phyloP scores from a whole-genome alignment of 2,797 vertebrate genomes.

The Sebastes trivittatus region DNA sequence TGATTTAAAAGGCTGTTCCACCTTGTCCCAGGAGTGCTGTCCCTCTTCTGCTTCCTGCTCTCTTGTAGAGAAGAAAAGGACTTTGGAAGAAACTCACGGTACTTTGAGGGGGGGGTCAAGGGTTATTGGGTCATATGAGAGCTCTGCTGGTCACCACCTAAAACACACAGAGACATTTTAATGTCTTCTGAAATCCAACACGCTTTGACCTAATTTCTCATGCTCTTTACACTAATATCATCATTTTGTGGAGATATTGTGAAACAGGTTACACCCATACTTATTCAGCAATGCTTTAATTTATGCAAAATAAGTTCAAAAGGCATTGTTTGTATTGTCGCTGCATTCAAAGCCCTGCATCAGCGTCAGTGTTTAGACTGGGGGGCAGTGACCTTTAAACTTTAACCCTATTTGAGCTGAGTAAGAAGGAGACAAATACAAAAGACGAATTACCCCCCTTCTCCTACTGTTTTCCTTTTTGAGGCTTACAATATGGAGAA shows the following conservation, averaged over 20 bases:
- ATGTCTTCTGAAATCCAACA: conserved; percentile 5
- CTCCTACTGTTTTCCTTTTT: conserved; percentile 60
- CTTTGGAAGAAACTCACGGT: conserved; percentile 18
- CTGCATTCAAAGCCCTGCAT: conserved; percentile 19
- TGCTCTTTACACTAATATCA: neutral
- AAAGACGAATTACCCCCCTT: conserved; percentile 11
- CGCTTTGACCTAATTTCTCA: conserved; percentile 23
- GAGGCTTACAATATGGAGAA: conserved; percentile 42
- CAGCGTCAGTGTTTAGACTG: conserved; percentile 21
- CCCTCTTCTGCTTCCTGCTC: conserved; percentile 67
- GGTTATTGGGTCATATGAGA: conserved; percentile 39
- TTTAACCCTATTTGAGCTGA: conserved; percentile 37
- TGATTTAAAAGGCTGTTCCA: conserved; percentile 71
- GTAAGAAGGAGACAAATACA: conserved; percentile 14
- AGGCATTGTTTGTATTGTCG: conserved; percentile 32
- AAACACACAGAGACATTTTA: neutral
- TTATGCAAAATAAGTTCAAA: conserved; percentile 2
- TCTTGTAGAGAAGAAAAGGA: conserved; percentile 42
- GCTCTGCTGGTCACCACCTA: conserved; percentile 7
- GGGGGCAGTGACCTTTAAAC: conserved; percentile 32
- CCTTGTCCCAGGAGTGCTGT: conserved; percentile 63
- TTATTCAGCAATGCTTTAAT: neutral
- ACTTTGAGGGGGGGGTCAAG: conserved; percentile 10
- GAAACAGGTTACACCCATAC: neutral
- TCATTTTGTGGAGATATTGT: neutral